Evolutionary conservation across 2,113 vertebrate species (phyloP).

Genomic region (Esox niger): DNA sequence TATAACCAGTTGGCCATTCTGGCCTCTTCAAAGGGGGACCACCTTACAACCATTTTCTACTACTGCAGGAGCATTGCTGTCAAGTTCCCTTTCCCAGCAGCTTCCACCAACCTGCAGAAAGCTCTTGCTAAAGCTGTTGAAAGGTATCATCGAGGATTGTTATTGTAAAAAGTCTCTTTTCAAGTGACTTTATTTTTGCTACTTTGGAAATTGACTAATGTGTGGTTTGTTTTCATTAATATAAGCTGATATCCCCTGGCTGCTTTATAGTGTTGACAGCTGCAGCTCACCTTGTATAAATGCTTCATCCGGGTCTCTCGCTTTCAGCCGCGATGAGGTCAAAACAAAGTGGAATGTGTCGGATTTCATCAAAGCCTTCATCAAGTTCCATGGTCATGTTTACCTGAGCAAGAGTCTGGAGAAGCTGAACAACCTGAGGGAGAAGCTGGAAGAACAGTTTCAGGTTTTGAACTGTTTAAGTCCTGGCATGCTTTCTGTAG

Average conservation of each 20-base stretch:
- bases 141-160: conserved; percentile 71
- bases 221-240: too few relatives aligned
- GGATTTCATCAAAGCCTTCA: conserved; percentile 97
- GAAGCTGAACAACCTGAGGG: conserved; percentile 86
- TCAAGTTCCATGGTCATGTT: conserved; percentile 98
- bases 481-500: too few relatives aligned
- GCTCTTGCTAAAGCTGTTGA: conserved; percentile 99
- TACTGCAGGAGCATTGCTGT: conserved; percentile 99
- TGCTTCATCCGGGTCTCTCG: background rate
- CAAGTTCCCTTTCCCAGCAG: conserved; percentile 98
- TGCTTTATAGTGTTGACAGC: background rate
- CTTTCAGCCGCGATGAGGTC: conserved; percentile 89
- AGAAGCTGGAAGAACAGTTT: conserved; percentile 96
- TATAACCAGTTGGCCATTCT: conserved; percentile 99
- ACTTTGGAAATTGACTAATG: too few relatives aligned
- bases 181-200: too few relatives aligned
- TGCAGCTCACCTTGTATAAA: background rate
- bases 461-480: conserved; percentile 68
- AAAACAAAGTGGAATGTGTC: conserved; percentile 94
- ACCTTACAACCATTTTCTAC: conserved; percentile 99
- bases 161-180: background rate
- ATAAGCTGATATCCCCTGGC: background rate
- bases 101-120: conserved; percentile 98
- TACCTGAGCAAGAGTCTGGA: conserved; percentile 95
- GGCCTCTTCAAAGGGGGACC: conserved; percentile 98